A percentile compares a stretch with the other conserved stretches of the same genome.
These are phyloP conservation scores for Cybosia mesomella DNA, from an alignment of 2,888 invertebrate genomes.

Conservation along the genomic window DNA sequence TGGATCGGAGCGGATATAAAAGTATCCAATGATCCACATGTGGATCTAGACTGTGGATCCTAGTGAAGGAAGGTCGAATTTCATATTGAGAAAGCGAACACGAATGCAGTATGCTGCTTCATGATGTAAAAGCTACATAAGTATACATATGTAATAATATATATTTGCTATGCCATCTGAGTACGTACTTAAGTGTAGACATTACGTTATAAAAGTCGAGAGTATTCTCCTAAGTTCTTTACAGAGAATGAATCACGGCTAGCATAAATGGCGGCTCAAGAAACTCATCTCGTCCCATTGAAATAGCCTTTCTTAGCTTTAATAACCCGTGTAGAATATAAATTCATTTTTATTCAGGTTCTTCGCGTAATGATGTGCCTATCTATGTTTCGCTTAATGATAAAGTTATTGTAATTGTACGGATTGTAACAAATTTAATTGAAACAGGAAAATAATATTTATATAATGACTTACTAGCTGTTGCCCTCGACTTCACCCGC, in stretches of 20 bases:
- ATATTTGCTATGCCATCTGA: background rate
- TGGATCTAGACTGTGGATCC: too few relatives aligned
- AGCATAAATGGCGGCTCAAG: constrained; percentile 14
- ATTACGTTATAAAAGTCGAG: background rate
- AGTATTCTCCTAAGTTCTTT: constrained; percentile 3
- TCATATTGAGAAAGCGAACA: too few relatives aligned
- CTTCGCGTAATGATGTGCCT: background rate
- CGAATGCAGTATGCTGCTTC: too few relatives aligned
- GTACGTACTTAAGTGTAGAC: background rate
- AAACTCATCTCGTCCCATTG: constrained; percentile 17
- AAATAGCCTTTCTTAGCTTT: constrained; percentile 11
- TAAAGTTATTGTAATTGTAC: background rate
- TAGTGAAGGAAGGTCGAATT: too few relatives aligned
- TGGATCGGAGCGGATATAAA: too few relatives aligned
- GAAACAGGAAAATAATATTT: too few relatives aligned
- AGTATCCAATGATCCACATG: too few relatives aligned
- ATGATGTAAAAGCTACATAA: background rate
- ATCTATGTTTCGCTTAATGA: background rate
- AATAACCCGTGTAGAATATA: constrained; percentile 13
- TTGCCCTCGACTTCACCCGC: too few relatives aligned
- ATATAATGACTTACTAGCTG: too few relatives aligned
- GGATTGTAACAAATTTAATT: background rate
- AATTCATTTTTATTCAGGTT: constrained; percentile 1
- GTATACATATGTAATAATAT: too few relatives aligned
- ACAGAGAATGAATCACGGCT: constrained; percentile 6